Evolutionary conservation across 1,140 invertebrate genomes (phyloP), one percentile per base, ranked within the genome.

Genomic region (Uloborus diversus): DNA sequence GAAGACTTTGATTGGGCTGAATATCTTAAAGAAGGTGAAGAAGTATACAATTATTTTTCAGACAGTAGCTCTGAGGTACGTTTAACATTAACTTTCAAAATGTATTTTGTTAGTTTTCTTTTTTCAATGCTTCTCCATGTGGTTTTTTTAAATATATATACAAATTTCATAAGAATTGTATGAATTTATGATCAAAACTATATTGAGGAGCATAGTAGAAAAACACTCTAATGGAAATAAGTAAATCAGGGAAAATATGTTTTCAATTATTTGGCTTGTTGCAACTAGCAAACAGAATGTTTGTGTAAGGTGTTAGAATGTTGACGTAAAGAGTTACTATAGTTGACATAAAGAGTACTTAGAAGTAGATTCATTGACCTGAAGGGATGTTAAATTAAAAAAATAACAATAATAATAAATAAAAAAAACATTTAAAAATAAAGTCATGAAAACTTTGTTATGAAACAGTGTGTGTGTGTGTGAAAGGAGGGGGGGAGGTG

Each of bases 61-160:
- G 57, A 75, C 32, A 53, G 17, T 27, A 47, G 28, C n/a, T 75
- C 71, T 51, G 71, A 75, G 30, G 71, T 75, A 27, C 33, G n/a
- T 51, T 49, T 23, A 9, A 13, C 17, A 1, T 9, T 7, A 56
- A 9, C 51, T 56, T 56, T 1, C 23, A 56, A 56, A 47, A 17
- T 47, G 17, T 9, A 47, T 47, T 9, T 17, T 25, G 11, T 56
- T 56, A 20, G 23, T 1, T 14, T 17, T 42, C 17, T 13, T 42
- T 42, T 13, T 17, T 13, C 9, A 17, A 17, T 42, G 9, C 37
- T 1, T 17, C 9, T 17, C 17, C 37, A 42, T 17, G 9, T 42
- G 9, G 2, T 13, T 13, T 13, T 25, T n/a, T 56, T 56, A 20
- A 56, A 1, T 14, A 9, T 42, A 13, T 13, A 13, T 42, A 42